Base-by-base conservation (phyloP, 2,113 vertebrate species). In the Neotoma lepida region DNA sequence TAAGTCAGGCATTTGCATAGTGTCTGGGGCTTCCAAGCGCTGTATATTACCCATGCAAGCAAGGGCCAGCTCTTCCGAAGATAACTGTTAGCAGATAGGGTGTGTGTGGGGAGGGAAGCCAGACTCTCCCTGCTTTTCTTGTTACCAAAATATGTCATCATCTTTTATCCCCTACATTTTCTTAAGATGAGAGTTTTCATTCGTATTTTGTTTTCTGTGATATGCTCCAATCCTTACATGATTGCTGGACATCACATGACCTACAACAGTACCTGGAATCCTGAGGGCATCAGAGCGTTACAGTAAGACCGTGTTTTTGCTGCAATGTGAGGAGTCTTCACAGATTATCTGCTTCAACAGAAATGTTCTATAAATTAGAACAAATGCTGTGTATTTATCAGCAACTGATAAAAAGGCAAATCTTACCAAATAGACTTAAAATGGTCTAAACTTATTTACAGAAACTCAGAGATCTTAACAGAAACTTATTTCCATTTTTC, bases 1-100 rank as follows among this genome's bases (percentile, higher is more conserved):
- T 90, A 96, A 95, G 56, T 13, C 95, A 68, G 86, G 24, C 86
- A 96, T 97, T 96, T 96, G 91, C 93, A 95, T 97, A 94, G 66
- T 80, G 85, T 73, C 89, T 90, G 80, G 30, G 4, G 68, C 22
- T 88, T 94, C 54, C 71, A 88, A 78, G 86, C 63, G 46, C 71
- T 88, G 87, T 66, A 87, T 95, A 94, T 97, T 95, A 95, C 76
- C 86, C 74, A 41, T 7, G 44, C 54, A 49, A 76, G 74, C 44
- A 66, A 84, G 74, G 63, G 61, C 61, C 44, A 84, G 66, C 9
- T 88, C 63, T 91, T 96, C 91, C 78, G 76, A 33, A 94, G 39
- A 95, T 82, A 15, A 33, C 20, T 73, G 61, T 49, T 92, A 35
- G 70, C 54, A 85, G 49, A 51, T 74, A 84, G 6, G 33, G 58